Evolutionary conservation across 2,113 vertebrate genomes (phyloP).

Genomic region (Zapus hudsonius): DNA sequence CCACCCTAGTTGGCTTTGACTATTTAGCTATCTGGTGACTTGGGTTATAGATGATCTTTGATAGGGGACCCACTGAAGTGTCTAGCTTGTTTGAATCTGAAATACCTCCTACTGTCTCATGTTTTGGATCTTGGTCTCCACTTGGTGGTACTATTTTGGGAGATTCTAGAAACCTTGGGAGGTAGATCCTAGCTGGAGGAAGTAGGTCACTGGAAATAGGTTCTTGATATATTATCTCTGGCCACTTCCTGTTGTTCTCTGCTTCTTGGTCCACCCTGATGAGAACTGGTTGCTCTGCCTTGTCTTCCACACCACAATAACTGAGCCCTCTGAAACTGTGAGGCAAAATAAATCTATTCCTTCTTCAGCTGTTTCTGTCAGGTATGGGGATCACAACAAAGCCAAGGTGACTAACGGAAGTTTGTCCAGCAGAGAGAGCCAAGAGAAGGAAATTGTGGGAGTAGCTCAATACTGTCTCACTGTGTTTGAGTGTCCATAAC

Average conservation of each 20-base stretch:
- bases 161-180: not conserved
- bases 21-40: not conserved
- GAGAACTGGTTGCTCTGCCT: not conserved
- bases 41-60: not conserved
- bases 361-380: not conserved
- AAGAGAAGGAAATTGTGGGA: not conserved
- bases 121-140: too few relatives aligned
- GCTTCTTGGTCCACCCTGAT: not conserved
- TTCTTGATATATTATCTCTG: not conserved
- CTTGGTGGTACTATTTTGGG: not conserved
- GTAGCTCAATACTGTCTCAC: not conserved
- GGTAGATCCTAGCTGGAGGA: not conserved
- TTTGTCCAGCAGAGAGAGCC: not conserved
- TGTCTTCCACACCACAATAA: not conserved
- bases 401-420: not conserved
- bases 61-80: not conserved
- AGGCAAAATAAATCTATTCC: not conserved
- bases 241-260: not conserved
- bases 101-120: not conserved
- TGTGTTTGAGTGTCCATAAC: not conserved
- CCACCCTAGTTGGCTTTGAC: not conserved
- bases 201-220: not conserved
- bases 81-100: not conserved
- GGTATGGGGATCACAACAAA: not conserved
- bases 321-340: not conserved